phyloP scores from a whole-genome alignment of 1,140 invertebrate species.

The Gryllus bimaculatus region DNA sequence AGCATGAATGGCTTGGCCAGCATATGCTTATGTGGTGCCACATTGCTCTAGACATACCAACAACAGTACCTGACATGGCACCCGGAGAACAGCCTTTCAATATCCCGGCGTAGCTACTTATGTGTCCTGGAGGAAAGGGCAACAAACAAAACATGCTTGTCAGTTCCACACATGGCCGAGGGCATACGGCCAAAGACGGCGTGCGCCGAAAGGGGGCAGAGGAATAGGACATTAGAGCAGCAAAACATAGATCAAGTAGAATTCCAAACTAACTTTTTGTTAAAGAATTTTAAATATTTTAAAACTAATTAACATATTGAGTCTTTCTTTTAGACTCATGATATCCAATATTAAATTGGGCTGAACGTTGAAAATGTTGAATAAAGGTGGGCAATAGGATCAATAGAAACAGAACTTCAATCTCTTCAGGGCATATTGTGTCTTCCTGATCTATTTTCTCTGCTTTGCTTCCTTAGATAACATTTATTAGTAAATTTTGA shows the following conservation, averaged over 20 bases:
- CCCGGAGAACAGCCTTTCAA: slow-evolving; percentile 58
- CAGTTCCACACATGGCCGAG: slow-evolving; percentile 13
- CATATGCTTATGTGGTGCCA: not conserved
- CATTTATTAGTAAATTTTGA: too few species aligned
- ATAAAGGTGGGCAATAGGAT: too few species aligned
- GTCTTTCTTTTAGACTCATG: too few species aligned
- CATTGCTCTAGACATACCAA: slow-evolving; percentile 19
- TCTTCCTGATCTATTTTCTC: too few species aligned
- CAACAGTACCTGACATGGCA: slow-evolving; percentile 61
- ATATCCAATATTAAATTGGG: too few species aligned
- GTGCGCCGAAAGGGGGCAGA: not conserved
- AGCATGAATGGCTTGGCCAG: not conserved
- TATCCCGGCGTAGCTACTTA: slow-evolving; percentile 67
- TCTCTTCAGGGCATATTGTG: too few species aligned
- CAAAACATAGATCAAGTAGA: not conserved
- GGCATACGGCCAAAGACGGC: not conserved
- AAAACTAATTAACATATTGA: too few species aligned
- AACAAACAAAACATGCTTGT: slow-evolving; percentile 24
- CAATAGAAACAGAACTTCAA: too few species aligned
- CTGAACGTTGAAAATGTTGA: too few species aligned
- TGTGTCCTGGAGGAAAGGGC: slow-evolving; percentile 35
- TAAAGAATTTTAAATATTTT: too few species aligned
- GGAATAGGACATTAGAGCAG: not conserved
- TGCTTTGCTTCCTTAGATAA: too few species aligned
- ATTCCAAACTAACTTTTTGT: not conserved